phyloP scores from a whole-genome alignment of 2,888 invertebrate species.

The Blera fallax region DNA sequence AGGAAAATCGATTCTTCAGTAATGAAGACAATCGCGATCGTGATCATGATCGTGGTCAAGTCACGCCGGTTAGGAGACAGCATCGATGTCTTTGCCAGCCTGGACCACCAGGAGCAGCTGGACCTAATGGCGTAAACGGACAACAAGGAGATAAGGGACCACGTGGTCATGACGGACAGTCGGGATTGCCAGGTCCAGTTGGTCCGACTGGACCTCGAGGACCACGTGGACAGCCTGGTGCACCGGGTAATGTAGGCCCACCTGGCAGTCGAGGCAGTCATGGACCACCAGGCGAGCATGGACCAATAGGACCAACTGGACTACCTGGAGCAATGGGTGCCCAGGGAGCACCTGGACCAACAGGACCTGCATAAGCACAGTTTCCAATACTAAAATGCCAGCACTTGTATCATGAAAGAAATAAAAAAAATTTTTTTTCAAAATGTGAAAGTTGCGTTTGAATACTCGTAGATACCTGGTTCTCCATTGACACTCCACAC shows the following conservation, averaged over 20 bases:
- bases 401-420: neutral
- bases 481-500: too few species aligned
- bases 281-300: constrained; percentile 32
- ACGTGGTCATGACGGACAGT: constrained; percentile 36
- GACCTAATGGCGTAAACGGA: constrained; percentile 27
- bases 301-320: constrained; percentile 27
- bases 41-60: constrained; percentile 8
- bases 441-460: neutral
- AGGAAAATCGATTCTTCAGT: neutral
- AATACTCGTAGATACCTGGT: too few species aligned
- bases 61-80: constrained; percentile 14
- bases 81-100: constrained; percentile 16
- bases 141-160: constrained; percentile 47
- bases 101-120: constrained; percentile 46
- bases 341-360: neutral
- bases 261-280: constrained; percentile 43
- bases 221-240: constrained; percentile 19
- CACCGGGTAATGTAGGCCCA: constrained; percentile 32
- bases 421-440: neutral
- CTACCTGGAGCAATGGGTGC: constrained; percentile 18
- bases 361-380: neutral
- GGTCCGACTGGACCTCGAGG: constrained; percentile 43
- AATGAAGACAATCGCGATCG: neutral
- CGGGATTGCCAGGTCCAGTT: constrained; percentile 34
- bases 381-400: neutral